Evolutionary conservation across 2,113 vertebrate species (phyloP).

Genomic region (Mesembrinibis cayennensis): DNA sequence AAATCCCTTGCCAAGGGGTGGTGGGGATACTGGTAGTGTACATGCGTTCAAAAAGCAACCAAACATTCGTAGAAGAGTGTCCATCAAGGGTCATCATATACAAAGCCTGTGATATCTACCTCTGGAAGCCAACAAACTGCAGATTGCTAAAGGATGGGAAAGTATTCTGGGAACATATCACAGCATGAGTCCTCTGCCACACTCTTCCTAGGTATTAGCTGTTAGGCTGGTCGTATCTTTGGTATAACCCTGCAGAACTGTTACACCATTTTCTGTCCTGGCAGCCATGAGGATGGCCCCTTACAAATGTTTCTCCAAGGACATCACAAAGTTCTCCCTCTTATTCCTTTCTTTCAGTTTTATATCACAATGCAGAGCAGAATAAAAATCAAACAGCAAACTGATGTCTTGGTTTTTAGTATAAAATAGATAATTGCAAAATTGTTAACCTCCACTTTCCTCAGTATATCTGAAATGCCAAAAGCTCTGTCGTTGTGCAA

Average conservation of each 20-base stretch:
- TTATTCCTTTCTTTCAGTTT: background rate
- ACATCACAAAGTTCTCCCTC: background rate
- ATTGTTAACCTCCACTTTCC: background rate
- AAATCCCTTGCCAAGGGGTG: background rate
- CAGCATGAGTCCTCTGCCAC: accelerated
- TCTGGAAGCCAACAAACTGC: background rate
- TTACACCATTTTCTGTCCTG: background rate
- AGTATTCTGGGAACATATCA: background rate
- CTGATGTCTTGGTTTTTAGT: background rate
- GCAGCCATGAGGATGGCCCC: background rate
- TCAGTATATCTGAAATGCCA: background rate
- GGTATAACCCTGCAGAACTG: background rate
- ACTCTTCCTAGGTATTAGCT: background rate
- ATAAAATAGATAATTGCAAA: background rate
- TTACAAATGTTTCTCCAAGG: background rate
- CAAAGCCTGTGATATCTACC: background rate
- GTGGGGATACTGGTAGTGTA: background rate
- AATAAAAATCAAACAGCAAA: background rate
- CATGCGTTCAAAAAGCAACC: background rate
- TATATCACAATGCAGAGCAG: background rate
- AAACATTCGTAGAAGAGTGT: background rate
- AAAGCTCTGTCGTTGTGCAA: background rate
- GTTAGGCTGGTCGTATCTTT: background rate
- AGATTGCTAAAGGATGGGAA: background rate
- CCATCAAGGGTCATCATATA: background rate